Evolutionary conservation across 2,888 invertebrate genomes (phyloP), one percentile per base, ranked within the genome.

Genomic region (Melinaea marsaeus): DNA sequence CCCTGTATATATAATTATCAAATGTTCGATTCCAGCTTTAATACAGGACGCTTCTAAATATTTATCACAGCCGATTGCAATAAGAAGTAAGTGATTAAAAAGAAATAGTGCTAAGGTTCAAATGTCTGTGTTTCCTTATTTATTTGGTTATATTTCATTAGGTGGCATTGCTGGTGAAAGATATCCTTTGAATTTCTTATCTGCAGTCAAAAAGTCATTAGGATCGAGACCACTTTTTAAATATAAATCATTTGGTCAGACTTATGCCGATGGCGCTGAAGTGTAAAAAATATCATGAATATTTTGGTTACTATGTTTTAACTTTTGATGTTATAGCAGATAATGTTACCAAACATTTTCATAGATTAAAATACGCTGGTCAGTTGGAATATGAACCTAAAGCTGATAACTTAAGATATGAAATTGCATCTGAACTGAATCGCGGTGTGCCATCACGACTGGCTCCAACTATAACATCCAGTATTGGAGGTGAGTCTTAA

Each of bases 101-200:
- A 61, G 13, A 51, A 54, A 33, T 13, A 4, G 37, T 7, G 6
- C 9, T 13, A 48, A 1, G 11, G 3, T 45, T 63, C 1, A 9
- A 32, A 55, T 57, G 4, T 11, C 45, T 7, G 4, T 11, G 0
- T 55, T n/a, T n/a, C 51, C 34, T 13, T 33, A 37, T 51, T 37
- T 51, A 59, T 55, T 13, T 9, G 13, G 55, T 51, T 55, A 57
- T 48, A 57, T 9, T 60, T 63, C 45, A 5, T 56, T 47, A 87
- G 87, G 86, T 76, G 82, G 82, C 9, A 76, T 72, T 22, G 86
- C 79, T n/a, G 87, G 87, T 3, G 74, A 74, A 1, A 74, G 81
- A 70, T 87, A 85, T 69, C 72, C 78, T 1, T 61, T 80, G 57
- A 76, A 79, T 60, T 82, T 83, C 46, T 72, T 86, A 55, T 67